Conservation (phyloP, 2,888 invertebrate species). For the Monopis laevigella region DNA sequence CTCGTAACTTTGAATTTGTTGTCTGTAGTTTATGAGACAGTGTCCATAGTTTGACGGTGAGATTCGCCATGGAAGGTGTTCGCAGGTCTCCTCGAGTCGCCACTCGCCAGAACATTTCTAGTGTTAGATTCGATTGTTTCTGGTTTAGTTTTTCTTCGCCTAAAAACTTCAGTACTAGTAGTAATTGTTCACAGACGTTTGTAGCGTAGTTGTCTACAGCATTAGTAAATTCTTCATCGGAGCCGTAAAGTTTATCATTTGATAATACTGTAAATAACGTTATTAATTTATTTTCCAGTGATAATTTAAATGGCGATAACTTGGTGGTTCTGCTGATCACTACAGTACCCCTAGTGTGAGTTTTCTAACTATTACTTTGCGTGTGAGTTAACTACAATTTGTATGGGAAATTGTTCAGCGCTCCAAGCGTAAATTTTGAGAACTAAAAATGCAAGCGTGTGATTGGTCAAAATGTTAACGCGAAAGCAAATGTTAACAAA, state of each 20-base stretch:
- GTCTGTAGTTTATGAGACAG: conserved; percentile 69
- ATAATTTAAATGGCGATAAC: too few relatives aligned
- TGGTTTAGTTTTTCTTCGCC: conserved; percentile 72
- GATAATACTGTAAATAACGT: conserved; percentile 81
- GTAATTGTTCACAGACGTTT: conserved; percentile 79
- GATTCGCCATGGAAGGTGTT: conserved; percentile 67
- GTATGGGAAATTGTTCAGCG: too few relatives aligned
- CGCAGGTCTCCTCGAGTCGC: conserved; percentile 72
- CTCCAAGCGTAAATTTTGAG: too few relatives aligned
- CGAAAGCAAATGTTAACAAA: too few relatives aligned
- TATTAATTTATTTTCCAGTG: too few relatives aligned
- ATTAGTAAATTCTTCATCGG: conserved; percentile 84
- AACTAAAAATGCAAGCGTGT: too few relatives aligned
- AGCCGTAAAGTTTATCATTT: conserved; percentile 91
- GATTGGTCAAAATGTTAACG: too few relatives aligned
- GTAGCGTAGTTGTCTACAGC: conserved; percentile 82
- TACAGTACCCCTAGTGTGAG: too few relatives aligned
- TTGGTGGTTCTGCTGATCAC: too few relatives aligned
- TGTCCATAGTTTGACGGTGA: conserved; percentile 86
- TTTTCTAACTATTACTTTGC: too few relatives aligned
- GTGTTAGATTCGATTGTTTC: conserved; percentile 75
- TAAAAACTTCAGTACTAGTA: conserved; percentile 74
- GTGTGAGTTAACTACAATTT: too few relatives aligned
- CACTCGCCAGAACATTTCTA: conserved; percentile 78
- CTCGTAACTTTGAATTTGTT: conserved; percentile 5